Percentiles rank a stretch among this genome's conserved stretches.
These are phyloP conservation scores for Melanotus villosus DNA, from an alignment of 2,888 invertebrate species.

Conservation along the genomic window DNA sequence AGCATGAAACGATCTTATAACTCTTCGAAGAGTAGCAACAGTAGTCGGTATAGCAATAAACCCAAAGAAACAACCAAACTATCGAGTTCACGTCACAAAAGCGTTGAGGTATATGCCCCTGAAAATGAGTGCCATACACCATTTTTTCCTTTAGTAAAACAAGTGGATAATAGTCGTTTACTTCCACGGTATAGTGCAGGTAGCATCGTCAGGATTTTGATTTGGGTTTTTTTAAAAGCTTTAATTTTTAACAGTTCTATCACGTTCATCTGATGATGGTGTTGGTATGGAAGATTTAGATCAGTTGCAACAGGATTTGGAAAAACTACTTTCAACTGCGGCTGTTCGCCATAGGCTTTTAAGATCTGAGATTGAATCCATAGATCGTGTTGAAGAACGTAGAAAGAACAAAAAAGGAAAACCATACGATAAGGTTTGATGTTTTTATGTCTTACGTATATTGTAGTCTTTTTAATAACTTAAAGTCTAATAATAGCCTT, in stretches of 20 bases:
- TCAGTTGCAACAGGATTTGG: slow-evolving; percentile 87
- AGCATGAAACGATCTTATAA: slow-evolving; percentile 40
- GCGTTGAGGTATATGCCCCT: slow-evolving; percentile 69
- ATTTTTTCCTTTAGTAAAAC: slow-evolving; percentile 77
- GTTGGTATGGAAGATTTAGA: slow-evolving; percentile 92
- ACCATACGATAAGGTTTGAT: slow-evolving; percentile 60
- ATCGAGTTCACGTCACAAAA: slow-evolving; percentile 70
- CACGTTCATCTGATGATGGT: slow-evolving; percentile 80
- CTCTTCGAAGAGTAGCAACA: slow-evolving; percentile 67
- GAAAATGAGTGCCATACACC: slow-evolving; percentile 68
- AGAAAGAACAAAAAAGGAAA: slow-evolving; percentile 69
- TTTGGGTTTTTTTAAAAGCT: too few relatives aligned
- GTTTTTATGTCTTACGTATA: too few relatives aligned
- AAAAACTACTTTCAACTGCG: slow-evolving; percentile 86
- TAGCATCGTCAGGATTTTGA: too few relatives aligned
- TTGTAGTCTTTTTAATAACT: too few relatives aligned
- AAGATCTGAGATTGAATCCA: slow-evolving; percentile 81
- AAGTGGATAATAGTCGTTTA: slow-evolving; percentile 77
- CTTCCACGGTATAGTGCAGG: slow-evolving; percentile 77
- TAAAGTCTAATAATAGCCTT: too few relatives aligned
- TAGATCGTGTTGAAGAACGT: slow-evolving; percentile 75
- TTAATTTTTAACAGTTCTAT: slow-evolving; percentile 68
- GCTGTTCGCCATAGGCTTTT: slow-evolving; percentile 85
- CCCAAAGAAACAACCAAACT: slow-evolving; percentile 62
- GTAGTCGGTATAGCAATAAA: slow-evolving; percentile 69